Conservation (phyloP, 2,113 vertebrate species). For the Trichomycterus rosablanca region DNA sequence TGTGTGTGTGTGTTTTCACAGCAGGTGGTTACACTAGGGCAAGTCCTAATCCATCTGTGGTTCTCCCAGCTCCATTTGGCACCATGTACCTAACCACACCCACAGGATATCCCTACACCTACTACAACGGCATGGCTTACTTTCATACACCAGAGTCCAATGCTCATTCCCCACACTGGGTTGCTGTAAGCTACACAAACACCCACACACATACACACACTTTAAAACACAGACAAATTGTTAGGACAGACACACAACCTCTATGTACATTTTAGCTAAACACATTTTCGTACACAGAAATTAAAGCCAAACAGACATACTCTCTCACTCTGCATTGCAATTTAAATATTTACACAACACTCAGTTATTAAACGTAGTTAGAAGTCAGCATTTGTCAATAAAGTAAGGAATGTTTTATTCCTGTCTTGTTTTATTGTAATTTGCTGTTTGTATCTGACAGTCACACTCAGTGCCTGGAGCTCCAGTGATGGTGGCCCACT, state of each 20-base stretch:
- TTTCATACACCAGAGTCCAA: conserved; percentile 71
- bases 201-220: background rate
- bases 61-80: conserved; percentile 40
- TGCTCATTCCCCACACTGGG: conserved; percentile 68
- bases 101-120: conserved; percentile 78
- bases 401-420: no score
- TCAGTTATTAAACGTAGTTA: no score
- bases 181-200: conserved; percentile 60
- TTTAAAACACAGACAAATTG: no score
- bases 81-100: conserved; percentile 76
- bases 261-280: no score
- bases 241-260: no score
- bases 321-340: no score
- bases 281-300: no score
- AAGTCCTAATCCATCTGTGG: conserved; percentile 46
- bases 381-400: background rate
- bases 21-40: conserved; percentile 11
- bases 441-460: conserved; percentile 35
- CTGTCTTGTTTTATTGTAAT: background rate
- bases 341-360: no score
- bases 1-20: conserved; percentile 22
- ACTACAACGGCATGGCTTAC: conserved; percentile 82
- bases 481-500: conserved; percentile 45
- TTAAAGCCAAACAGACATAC: no score
- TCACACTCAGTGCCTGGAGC: conserved; percentile 40